phyloP scores from a whole-genome alignment of 2,113 vertebrate genomes.

The Lasiurus borealis region DNA sequence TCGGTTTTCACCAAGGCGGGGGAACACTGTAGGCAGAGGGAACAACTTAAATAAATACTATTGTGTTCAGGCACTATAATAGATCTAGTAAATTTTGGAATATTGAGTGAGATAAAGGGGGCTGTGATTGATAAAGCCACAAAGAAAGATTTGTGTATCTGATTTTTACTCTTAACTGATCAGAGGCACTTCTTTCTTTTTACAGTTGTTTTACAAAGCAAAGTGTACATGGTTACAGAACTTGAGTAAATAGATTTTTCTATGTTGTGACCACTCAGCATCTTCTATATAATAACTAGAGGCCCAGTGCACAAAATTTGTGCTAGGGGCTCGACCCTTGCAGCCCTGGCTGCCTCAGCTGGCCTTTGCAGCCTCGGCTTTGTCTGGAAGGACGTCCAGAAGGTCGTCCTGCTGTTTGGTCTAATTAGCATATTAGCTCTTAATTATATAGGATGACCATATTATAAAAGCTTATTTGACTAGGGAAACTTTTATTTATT shows the following conservation, averaged over 20 bases:
- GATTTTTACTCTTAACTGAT: slow-evolving; percentile 4
- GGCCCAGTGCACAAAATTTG: too few species aligned
- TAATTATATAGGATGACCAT: neutral
- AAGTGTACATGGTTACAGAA: neutral
- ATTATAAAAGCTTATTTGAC: neutral
- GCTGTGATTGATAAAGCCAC: neutral
- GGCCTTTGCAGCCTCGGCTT: too few species aligned
- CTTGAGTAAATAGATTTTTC: neutral
- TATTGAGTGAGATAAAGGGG: neutral
- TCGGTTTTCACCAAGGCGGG: neutral
- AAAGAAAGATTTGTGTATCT: neutral
- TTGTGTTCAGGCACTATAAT: neutral
- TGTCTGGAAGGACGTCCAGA: too few species aligned
- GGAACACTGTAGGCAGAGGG: neutral
- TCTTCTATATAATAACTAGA: neutral
- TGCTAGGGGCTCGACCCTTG: too few species aligned
- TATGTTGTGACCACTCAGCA: neutral
- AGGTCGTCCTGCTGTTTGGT: too few species aligned
- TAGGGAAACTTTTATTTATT: neutral
- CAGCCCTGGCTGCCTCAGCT: too few species aligned
- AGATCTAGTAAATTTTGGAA: neutral
- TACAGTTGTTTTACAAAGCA: slow-evolving; percentile 19
- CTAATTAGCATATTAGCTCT: too few species aligned
- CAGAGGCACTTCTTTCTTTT: neutral
- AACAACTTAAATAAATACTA: neutral